A percentile compares a stretch with the other conserved stretches of the same genome.
Conservation (phyloP, 2,888 invertebrate species). For the Hybos culiciformis region DNA sequence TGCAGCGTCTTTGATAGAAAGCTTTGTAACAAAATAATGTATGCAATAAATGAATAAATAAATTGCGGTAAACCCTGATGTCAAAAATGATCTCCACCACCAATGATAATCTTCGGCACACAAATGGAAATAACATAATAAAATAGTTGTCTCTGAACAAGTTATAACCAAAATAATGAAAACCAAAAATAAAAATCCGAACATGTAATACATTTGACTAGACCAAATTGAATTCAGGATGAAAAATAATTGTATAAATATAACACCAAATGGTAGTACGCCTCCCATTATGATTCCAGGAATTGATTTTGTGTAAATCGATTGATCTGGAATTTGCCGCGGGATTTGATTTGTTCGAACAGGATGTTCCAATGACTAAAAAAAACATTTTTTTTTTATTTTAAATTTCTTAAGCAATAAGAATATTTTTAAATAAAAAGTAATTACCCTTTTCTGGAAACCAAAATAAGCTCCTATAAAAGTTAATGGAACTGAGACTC, state of each 20-base stretch:
- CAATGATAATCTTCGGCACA: slow-evolving; percentile 99
- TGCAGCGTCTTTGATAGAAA: slow-evolving; percentile 86
- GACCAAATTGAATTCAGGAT: slow-evolving; percentile 98
- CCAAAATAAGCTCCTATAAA: slow-evolving; percentile 98
- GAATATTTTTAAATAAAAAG: background rate
- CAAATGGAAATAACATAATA: slow-evolving; percentile 97
- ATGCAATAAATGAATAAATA: slow-evolving; percentile 96
- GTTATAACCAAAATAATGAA: slow-evolving; percentile 95
- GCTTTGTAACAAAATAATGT: slow-evolving; percentile 93
- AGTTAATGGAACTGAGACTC: slow-evolving; percentile 95
- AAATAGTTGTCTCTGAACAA: slow-evolving; percentile 96
- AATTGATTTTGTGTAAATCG: slow-evolving; percentile 90
- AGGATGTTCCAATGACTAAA: slow-evolving; percentile 86
- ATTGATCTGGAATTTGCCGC: slow-evolving; percentile 95
- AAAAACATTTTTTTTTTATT: slow-evolving; percentile 14
- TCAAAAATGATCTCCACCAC: slow-evolving; percentile 97
- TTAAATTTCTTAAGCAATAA: background rate
- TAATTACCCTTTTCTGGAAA: slow-evolving; percentile 59
- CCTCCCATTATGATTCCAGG: slow-evolving; percentile 98
- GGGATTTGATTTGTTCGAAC: slow-evolving; percentile 98
- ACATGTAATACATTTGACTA: slow-evolving; percentile 98
- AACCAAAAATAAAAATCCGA: slow-evolving; percentile 94
- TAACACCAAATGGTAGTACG: slow-evolving; percentile 93
- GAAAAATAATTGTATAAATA: slow-evolving; percentile 98
- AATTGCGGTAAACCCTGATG: slow-evolving; percentile 91